A percentile compares a stretch with the other conserved stretches of the same genome.
Conservation (phyloP, 2,888 invertebrate species). For the Noctuana brunneofusca region DNA sequence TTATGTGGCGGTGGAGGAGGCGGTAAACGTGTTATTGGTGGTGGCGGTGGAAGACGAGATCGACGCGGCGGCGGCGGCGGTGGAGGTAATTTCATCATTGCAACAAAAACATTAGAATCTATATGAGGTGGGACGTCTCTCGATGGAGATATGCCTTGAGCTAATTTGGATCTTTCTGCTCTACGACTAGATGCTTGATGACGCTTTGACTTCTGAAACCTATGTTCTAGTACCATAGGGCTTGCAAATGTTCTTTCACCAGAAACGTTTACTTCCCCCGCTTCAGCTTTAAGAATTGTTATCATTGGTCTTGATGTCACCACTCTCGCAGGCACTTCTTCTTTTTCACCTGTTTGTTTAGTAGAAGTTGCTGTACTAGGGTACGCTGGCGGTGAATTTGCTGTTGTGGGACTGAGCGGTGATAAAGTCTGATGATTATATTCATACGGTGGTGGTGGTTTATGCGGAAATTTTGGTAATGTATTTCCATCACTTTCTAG, state of each 20-base stretch:
- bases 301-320: slow-evolving; percentile 90
- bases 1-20: slow-evolving; percentile 90
- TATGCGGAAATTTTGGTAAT: slow-evolving; percentile 59
- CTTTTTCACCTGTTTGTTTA: slow-evolving; percentile 66
- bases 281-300: slow-evolving; percentile 89
- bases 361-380: slow-evolving; percentile 67
- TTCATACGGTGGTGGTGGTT: slow-evolving; percentile 88
- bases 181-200: slow-evolving; percentile 82
- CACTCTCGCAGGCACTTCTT: slow-evolving; percentile 89
- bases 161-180: slow-evolving; percentile 84
- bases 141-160: slow-evolving; percentile 76
- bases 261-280: slow-evolving; percentile 85
- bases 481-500: slow-evolving; percentile 63
- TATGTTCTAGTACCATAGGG: slow-evolving; percentile 76
- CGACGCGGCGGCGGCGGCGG: slow-evolving; percentile 82
- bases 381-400: slow-evolving; percentile 87
- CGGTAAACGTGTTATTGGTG: slow-evolving; percentile 84
- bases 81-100: slow-evolving; percentile 84
- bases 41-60: slow-evolving; percentile 87
- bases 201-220: slow-evolving; percentile 77
- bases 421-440: slow-evolving; percentile 83
- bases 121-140: slow-evolving; percentile 68
- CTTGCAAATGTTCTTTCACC: slow-evolving; percentile 82
- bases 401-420: slow-evolving; percentile 55
- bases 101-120: slow-evolving; percentile 80